Conservation (phyloP, 2,113 vertebrate genomes). For the Dasyprocta punctata region DNA sequence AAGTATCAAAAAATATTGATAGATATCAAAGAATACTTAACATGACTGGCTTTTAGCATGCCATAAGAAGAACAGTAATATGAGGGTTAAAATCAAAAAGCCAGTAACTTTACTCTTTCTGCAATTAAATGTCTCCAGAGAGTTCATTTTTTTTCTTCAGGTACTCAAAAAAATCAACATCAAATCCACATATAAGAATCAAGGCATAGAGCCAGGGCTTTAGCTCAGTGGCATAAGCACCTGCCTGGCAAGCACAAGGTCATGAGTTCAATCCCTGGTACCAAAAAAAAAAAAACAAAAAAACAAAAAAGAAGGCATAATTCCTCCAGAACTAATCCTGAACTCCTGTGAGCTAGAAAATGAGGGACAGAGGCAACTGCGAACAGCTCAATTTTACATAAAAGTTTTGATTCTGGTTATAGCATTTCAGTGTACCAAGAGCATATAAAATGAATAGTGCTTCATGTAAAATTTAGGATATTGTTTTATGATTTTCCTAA, state of each 20-base stretch:
- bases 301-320: constrained; percentile 11
- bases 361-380: neutral
- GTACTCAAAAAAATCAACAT: constrained; percentile 26
- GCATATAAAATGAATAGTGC: neutral
- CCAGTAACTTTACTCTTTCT: neutral
- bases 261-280: no score
- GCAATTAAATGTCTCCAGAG: neutral
- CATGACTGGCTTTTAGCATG: neutral
- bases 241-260: no score
- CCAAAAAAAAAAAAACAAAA: no score
- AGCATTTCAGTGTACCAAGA: neutral
- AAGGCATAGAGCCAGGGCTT: no score
- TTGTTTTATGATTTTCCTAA: neutral
- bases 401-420: neutral
- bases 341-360: neutral
- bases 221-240: no score
- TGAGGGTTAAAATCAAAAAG: neutral
- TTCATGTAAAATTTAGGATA: constrained; percentile 2
- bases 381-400: neutral
- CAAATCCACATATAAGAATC: constrained; percentile 11
- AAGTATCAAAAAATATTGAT: neutral
- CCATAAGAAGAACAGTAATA: neutral
- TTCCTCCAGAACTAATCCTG: neutral
- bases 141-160: constrained; percentile 16
- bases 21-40: neutral